Conservation (phyloP, 1,140 invertebrate genomes). For the Atta texana region DNA sequence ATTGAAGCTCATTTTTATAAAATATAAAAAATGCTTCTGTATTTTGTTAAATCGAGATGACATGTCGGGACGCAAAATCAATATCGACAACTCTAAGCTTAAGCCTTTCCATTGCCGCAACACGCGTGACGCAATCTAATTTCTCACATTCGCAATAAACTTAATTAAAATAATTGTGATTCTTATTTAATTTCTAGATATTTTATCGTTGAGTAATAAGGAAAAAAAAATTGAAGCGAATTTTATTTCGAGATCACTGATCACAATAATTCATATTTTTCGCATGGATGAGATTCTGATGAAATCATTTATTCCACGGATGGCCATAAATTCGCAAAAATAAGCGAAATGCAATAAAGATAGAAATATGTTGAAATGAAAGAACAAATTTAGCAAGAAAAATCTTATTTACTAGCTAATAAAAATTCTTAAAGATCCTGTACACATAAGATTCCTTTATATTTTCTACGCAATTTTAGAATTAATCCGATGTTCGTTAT, state of each 20-base stretch:
- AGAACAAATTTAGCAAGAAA: not conserved
- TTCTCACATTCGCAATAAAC: not conserved
- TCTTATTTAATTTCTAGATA: constrained; percentile 2
- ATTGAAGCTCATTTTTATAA: not conserved
- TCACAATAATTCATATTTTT: not conserved
- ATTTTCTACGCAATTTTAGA: not conserved
- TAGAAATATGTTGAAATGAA: not conserved
- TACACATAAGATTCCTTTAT: not conserved
- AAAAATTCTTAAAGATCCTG: not conserved
- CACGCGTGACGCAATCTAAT: constrained; percentile 11
- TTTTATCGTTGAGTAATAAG: not conserved
- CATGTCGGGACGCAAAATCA: not conserved
- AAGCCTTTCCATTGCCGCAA: constrained; percentile 23
- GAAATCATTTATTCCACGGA: not conserved
- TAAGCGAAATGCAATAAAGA: not conserved
- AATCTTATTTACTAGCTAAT: not conserved
- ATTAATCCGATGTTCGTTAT: not conserved
- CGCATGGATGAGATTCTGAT: not conserved
- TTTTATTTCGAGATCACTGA: constrained; percentile 11
- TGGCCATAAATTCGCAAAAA: not conserved
- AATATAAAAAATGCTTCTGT: not conserved
- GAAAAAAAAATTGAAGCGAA: not conserved
- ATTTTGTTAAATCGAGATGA: not conserved
- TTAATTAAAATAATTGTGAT: not conserved
- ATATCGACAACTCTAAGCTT: constrained; percentile 6